Conservation (phyloP, 2,888 invertebrate genomes). For the Sphaerophoria rueppellii region DNA sequence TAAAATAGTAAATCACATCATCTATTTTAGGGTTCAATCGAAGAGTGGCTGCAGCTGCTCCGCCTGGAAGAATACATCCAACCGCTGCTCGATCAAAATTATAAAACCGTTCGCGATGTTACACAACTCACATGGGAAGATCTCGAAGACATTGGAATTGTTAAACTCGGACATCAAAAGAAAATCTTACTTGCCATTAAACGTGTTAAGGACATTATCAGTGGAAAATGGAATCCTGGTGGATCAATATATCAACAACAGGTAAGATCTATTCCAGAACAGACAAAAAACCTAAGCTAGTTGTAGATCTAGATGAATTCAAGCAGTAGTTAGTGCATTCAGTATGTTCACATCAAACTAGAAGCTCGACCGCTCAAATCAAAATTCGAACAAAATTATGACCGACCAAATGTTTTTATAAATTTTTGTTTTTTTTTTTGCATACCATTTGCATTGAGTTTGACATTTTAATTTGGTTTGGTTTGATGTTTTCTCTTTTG, state of each 20-base stretch:
- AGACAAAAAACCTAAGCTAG: background rate
- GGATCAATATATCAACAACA: constrained; percentile 81
- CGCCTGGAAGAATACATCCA: constrained; percentile 96
- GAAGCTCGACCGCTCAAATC: constrained; percentile 3
- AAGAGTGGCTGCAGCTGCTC: constrained; percentile 96
- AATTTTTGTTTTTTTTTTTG: constrained; percentile 19
- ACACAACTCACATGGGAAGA: constrained; percentile 99
- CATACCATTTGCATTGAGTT: constrained; percentile 43
- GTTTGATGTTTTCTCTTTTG: constrained; percentile 44
- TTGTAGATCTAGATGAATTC: background rate
- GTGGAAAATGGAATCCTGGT: constrained; percentile 87
- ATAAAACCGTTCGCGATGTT: constrained; percentile 95
- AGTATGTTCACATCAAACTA: background rate
- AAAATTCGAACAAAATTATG: constrained; percentile 28
- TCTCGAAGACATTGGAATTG: constrained; percentile 97
- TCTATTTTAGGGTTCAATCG: constrained; percentile 89
- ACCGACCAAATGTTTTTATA: constrained; percentile 29
- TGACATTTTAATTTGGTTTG: constrained; percentile 39
- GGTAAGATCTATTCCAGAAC: constrained; percentile 74
- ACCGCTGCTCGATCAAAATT: constrained; percentile 95
- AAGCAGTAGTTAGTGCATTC: constrained; percentile 5
- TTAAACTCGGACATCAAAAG: constrained; percentile 98
- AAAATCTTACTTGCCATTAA: constrained; percentile 98
- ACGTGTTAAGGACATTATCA: constrained; percentile 95
- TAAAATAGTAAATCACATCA: background rate